phyloP scores from a whole-genome alignment of 2,113 vertebrate species.

The Nycticebus coucang region DNA sequence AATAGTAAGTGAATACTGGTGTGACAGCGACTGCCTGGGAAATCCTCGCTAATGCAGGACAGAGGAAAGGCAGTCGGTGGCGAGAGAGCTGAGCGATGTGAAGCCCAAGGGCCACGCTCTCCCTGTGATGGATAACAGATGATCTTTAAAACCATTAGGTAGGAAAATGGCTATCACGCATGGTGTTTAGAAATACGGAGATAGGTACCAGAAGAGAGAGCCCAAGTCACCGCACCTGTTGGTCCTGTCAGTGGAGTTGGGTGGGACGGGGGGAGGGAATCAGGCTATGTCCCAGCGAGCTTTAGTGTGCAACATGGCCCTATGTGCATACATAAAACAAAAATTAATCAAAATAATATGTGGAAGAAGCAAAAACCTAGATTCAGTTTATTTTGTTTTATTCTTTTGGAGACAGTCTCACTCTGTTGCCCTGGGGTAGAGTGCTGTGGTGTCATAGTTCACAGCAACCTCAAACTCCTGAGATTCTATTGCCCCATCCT shows the following conservation, averaged over 20 bases:
- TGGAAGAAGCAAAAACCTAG: neutral
- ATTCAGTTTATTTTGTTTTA: neutral
- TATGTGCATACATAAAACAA: neutral
- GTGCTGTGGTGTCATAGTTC: too few relatives aligned
- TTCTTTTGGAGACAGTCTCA: too few relatives aligned
- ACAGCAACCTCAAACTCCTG: too few relatives aligned
- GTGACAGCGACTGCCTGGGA: neutral
- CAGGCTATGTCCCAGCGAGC: neutral
- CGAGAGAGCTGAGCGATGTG: too few relatives aligned
- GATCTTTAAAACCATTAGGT: too few relatives aligned
- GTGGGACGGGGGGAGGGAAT: accelerated
- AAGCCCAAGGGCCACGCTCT: accelerated
- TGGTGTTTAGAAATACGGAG: neutral
- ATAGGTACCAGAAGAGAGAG: neutral
- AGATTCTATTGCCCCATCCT: too few relatives aligned
- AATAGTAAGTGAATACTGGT: neutral
- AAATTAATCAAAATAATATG: neutral
- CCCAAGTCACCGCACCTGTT: neutral
- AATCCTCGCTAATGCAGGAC: accelerated
- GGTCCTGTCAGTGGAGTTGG: too few relatives aligned
- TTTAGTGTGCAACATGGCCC: neutral
- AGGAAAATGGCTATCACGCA: neutral
- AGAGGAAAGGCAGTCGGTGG: accelerated
- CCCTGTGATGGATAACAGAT: accelerated
- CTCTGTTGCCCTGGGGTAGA: too few relatives aligned